Evolutionary conservation across 2,113 vertebrate genomes (phyloP), one percentile per base, ranked within the genome.

Genomic region (Menidia beryllina): DNA sequence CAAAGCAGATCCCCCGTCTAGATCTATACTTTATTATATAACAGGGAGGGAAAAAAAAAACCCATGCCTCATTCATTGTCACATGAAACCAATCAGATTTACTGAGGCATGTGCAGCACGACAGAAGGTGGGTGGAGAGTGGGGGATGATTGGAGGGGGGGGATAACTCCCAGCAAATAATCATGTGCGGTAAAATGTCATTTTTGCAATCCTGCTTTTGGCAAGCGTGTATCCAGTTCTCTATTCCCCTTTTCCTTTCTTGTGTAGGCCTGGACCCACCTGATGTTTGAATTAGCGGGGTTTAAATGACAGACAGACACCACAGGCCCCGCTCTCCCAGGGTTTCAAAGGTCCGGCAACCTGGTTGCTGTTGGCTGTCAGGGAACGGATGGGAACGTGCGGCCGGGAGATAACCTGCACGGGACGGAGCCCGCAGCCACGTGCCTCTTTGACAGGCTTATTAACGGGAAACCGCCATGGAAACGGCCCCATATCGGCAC

Each of bases 361-460:
- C 86, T 23, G 66, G 74, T 62, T 64, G 73, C 73, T 80, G 80
- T 67, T 57, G 69, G 53, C 82, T 87, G 70, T 84, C 86, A 84
- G 79, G 56, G 73, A 86, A 84, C 69, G 90, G 86, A 91, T 80
- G 81, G 86, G 91, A 92, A 91, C 48, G 79, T 93, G 94, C 51
- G 82, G 83, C 56, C 74, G 67, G 14, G 86, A 91, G 90, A 94
- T 93, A 94, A 94, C 92, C 91, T 82, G 90, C 55, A 59, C 20
- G 58, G 86, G 91, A 90, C 41, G 19, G 58, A 79, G 88, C 91
- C 86, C 83, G 70, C 81, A 91, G 87, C 75, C 61, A 26, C 80
- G 54, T 17, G 79, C 86, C 89, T 87, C 86, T 88, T 90, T 89
- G 91, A 94, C 83, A 92, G 94, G 84, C 90, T 94, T 92, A 94